phyloP scores from a whole-genome alignment of 2,797 vertebrate genomes.

The Zalophus californianus region DNA sequence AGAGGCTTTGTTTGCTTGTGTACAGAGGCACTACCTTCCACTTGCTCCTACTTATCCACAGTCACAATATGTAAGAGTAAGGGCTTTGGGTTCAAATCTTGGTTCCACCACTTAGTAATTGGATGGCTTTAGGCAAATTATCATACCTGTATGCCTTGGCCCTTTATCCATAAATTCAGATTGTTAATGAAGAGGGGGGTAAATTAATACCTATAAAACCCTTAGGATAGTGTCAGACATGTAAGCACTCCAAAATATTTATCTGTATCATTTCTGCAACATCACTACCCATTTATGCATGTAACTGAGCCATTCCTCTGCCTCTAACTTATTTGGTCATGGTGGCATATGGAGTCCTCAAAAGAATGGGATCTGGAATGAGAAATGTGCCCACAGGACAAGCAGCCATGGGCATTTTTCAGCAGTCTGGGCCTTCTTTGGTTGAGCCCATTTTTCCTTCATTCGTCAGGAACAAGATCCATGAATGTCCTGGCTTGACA shows the following conservation, averaged over 20 bases:
- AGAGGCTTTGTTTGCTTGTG: not conserved
- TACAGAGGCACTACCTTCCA: not conserved
- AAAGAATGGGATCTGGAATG: not conserved
- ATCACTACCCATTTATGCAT: not conserved
- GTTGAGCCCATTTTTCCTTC: slow-evolving; percentile 66
- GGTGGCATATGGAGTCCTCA: not conserved
- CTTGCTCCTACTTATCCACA: not conserved
- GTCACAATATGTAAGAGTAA: not conserved
- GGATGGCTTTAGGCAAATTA: slow-evolving; percentile 3
- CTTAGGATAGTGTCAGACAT: not conserved
- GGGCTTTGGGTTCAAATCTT: not conserved
- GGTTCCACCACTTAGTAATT: slow-evolving; percentile 2
- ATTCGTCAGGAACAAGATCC: slow-evolving; percentile 70
- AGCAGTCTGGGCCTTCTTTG: slow-evolving; percentile 8
- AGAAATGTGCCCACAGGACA: not conserved
- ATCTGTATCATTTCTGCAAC: not conserved
- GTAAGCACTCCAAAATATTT: not conserved
- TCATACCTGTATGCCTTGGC: not conserved
- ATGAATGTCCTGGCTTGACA: slow-evolving; percentile 54
- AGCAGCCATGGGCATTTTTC: slow-evolving; percentile 28
- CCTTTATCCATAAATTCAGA: not conserved
- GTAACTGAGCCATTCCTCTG: not conserved
- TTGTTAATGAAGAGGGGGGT: not conserved
- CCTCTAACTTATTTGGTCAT: not conserved
- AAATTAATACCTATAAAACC: not conserved